Percentiles rank a stretch among this genome's conserved stretches.
Conservation (phyloP, 2,888 invertebrate genomes). For the Druceiella hillmani region DNA sequence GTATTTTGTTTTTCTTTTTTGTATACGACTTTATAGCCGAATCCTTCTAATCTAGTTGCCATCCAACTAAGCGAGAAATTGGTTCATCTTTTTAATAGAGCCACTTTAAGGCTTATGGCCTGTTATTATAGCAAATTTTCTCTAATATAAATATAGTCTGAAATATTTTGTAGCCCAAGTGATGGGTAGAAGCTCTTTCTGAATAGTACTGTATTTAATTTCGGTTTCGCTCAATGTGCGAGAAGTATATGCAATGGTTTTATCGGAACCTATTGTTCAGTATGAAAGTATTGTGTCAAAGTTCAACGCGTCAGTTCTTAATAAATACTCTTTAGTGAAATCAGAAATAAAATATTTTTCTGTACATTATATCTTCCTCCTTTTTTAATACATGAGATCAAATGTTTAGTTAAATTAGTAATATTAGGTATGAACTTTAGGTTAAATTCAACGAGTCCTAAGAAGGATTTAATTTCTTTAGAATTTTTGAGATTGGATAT, state of each 20-base stretch:
- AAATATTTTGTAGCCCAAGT: conserved; percentile 15
- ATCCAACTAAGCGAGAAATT: background rate
- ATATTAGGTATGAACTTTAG: conserved; percentile 16
- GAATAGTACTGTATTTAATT: conserved; percentile 22
- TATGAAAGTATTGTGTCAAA: conserved; percentile 19
- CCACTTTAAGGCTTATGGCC: background rate
- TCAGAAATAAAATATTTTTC: conserved; percentile 20
- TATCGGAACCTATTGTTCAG: conserved; percentile 9
- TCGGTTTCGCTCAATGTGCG: conserved; percentile 20
- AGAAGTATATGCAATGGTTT: conserved; percentile 25
- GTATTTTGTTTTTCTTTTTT: conserved; percentile 17
- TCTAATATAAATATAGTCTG: conserved; percentile 13
- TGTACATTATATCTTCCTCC: conserved; percentile 3
- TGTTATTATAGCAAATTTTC: conserved; percentile 3
- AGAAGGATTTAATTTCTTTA: too few relatives aligned
- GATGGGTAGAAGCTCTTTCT: conserved; percentile 13
- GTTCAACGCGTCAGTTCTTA: conserved; percentile 19
- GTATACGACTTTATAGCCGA: conserved; percentile 16
- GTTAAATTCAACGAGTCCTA: conserved; percentile 19
- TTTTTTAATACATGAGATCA: conserved; percentile 11
- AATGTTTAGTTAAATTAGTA: conserved; percentile 22
- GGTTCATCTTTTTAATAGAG: too few relatives aligned
- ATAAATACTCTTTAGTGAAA: conserved; percentile 17
- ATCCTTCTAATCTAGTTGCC: conserved; percentile 10
- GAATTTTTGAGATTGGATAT: too few relatives aligned